Evolutionary conservation across 2,888 invertebrate species (phyloP).

Genomic region (Yponomeuta plumbellus): DNA sequence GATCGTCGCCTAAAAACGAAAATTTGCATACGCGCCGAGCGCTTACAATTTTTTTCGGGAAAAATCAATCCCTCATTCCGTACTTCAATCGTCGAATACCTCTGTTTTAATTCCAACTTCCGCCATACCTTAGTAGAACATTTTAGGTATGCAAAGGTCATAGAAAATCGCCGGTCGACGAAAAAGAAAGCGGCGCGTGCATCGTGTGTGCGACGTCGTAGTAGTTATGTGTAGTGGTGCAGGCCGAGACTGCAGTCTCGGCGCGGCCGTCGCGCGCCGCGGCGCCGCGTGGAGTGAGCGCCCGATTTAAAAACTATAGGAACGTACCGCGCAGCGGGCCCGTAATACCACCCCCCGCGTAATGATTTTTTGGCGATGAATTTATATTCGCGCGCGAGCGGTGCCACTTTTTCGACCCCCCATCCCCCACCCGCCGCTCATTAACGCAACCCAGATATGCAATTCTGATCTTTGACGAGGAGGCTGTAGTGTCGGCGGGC

Average conservation of each 20-base stretch:
- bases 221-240: conserved; percentile 35
- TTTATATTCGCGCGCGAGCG: conserved; percentile 82
- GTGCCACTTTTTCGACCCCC: conserved; percentile 77
- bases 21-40: conserved; percentile 68
- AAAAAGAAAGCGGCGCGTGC: conserved; percentile 1
- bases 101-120: conserved; percentile 27
- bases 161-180: not conserved
- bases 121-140: too few species aligned
- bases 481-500: conserved; percentile 76
- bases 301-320: conserved; percentile 76
- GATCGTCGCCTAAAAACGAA: conserved; percentile 67
- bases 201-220: conserved; percentile 7
- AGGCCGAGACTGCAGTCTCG: conserved; percentile 42
- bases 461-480: conserved; percentile 80
- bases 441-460: conserved; percentile 81
- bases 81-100: conserved; percentile 4
- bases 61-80: conserved; percentile 42
- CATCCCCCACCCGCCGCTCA: conserved; percentile 69
- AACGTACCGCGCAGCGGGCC: conserved; percentile 70
- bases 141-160: not conserved
- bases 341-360: conserved; percentile 86
- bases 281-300: conserved; percentile 70
- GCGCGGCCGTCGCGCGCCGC: conserved; percentile 60
- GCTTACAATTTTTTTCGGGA: conserved; percentile 37
- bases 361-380: conserved; percentile 92